A percentile compares a stretch with the other conserved stretches of the same genome.
Conservation (phyloP, 2,797 vertebrate genomes). For the Poeciliopsis turneri region DNA sequence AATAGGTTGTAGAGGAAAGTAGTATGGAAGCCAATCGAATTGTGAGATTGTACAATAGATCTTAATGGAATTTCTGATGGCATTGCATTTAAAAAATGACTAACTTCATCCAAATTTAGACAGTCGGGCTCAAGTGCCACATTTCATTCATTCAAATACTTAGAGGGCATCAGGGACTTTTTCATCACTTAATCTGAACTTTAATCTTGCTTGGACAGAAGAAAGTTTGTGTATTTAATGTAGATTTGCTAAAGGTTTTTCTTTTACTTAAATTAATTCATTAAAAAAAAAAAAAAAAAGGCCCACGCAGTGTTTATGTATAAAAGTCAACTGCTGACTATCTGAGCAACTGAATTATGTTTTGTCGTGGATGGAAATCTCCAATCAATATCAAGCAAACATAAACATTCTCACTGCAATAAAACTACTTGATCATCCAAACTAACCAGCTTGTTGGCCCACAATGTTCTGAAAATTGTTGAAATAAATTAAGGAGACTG, state of each 20-base stretch:
- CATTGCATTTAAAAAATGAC: neutral
- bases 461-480: neutral
- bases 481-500: slow-evolving; percentile 12
- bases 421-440: neutral
- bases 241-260: neutral
- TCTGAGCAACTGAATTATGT: neutral
- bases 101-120: neutral
- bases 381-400: neutral
- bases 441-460: neutral
- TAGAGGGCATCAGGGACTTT: neutral
- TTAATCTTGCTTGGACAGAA: neutral
- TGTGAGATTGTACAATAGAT: neutral
- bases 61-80: neutral
- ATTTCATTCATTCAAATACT: neutral
- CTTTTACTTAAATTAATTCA: neutral
- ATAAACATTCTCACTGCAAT: neutral
- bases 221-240: neutral
- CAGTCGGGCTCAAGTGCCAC: neutral
- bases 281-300: too few relatives aligned
- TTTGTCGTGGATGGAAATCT: neutral
- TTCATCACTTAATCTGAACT: neutral
- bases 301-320: neutral
- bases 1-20: neutral
- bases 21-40: neutral
- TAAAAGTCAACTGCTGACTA: neutral